phyloP scores from a whole-genome alignment of 2,888 invertebrate species.

The Xiphydria camelus region DNA sequence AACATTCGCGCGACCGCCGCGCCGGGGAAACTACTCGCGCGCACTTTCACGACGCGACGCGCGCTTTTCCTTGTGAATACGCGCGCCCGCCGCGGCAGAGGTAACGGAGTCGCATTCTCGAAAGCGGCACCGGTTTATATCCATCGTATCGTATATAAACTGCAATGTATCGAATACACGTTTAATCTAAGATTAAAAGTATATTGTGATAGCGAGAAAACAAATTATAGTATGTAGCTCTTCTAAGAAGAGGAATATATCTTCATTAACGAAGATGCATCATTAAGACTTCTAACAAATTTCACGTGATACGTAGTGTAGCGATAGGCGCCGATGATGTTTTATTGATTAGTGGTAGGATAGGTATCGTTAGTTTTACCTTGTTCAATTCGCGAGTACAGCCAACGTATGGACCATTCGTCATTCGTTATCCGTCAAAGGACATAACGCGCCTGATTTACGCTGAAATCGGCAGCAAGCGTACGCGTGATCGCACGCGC shows the following conservation, averaged over 20 bases:
- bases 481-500: too few relatives aligned
- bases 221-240: conserved; percentile 40
- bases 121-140: too few relatives aligned
- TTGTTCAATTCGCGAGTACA: conserved; percentile 27
- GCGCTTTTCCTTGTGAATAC: too few relatives aligned
- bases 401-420: conserved; percentile 31
- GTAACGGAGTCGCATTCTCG: too few relatives aligned
- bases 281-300: conserved; percentile 50
- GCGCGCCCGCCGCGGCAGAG: too few relatives aligned
- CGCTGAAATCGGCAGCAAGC: too few relatives aligned
- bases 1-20: too few relatives aligned
- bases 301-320: conserved; percentile 44
- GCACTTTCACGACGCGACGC: too few relatives aligned
- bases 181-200: conserved; percentile 21
- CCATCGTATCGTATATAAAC: too few relatives aligned
- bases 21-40: too few relatives aligned
- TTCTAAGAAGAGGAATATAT: conserved; percentile 42
- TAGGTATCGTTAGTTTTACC: conserved; percentile 25
- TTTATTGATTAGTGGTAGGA: conserved; percentile 20
- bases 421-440: conserved; percentile 20
- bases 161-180: too few relatives aligned
- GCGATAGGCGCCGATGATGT: conserved; percentile 25
- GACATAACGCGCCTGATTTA: too few relatives aligned
- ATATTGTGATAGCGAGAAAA: conserved; percentile 48
- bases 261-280: conserved; percentile 46